Conservation (phyloP, 64 coral and sea anemone species). For the Acropora tenuis region DNA sequence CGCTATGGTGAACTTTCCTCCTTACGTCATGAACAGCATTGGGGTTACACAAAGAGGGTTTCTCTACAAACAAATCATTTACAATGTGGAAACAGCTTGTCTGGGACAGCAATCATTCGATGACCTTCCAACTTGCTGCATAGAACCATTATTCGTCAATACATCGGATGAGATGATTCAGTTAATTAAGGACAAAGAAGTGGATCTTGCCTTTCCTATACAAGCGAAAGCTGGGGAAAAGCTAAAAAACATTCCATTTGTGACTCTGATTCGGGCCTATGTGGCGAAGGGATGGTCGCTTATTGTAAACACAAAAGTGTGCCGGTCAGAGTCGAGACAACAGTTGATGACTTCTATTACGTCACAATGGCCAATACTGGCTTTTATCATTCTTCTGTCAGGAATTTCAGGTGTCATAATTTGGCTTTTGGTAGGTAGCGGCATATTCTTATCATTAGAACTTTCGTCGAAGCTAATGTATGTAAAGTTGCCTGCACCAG, state of each 20-base stretch:
- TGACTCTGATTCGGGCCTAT: constrained; percentile 1
- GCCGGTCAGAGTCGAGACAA: neutral
- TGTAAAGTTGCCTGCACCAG: too few species aligned
- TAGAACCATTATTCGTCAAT: neutral
- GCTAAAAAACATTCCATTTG: neutral
- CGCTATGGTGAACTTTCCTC: constrained; percentile 11
- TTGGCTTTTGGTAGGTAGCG: constrained; percentile 65
- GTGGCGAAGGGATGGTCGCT: neutral
- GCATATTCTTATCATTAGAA: neutral
- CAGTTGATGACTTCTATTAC: constrained; percentile 33
- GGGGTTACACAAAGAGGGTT: neutral
- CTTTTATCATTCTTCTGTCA: constrained; percentile 28
- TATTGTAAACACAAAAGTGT: constrained; percentile 24
- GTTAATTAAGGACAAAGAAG: neutral
- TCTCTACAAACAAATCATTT: neutral
- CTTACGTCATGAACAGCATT: neutral
- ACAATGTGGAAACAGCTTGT: neutral
- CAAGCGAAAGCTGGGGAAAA: neutral
- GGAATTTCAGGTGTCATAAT: constrained; percentile 55
- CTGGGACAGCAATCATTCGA: neutral
- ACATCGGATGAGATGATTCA: neutral
- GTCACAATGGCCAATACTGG: constrained; percentile 37
- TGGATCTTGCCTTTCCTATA: constrained; percentile 41
- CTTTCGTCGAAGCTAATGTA: too few species aligned
- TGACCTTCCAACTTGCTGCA: neutral